These are phyloP conservation scores for Papilio xuthus DNA, from an alignment of 1,140 invertebrate genomes.

Conservation along the genomic window DNA sequence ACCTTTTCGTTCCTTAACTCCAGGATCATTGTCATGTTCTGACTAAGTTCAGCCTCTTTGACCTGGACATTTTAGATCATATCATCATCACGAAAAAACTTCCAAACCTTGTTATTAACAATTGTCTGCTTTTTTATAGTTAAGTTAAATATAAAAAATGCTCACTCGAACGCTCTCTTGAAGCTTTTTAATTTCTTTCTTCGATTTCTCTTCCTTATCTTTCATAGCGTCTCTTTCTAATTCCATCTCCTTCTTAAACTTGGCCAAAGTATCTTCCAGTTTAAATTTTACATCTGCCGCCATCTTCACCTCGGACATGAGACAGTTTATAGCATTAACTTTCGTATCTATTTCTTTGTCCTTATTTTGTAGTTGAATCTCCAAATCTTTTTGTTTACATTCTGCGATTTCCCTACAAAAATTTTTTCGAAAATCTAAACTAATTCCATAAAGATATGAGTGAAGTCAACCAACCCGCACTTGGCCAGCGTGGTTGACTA, in stretches of 20 bases:
- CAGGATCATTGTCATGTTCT: slow-evolving; percentile 58
- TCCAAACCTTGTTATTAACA: too few species aligned
- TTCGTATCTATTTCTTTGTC: slow-evolving; percentile 56
- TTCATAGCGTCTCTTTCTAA: slow-evolving; percentile 44
- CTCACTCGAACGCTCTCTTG: slow-evolving; percentile 49
- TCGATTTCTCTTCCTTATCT: slow-evolving; percentile 49
- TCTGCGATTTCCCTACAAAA: slow-evolving; percentile 36
- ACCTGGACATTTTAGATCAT: slow-evolving; percentile 39
- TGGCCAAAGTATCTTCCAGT: slow-evolving; percentile 50
- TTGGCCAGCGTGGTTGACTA: too few species aligned
- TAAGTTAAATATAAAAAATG: neutral
- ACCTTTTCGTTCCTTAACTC: slow-evolving; percentile 66
- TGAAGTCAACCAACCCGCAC: too few species aligned
- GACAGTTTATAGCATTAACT: slow-evolving; percentile 49
- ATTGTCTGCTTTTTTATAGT: too few species aligned
- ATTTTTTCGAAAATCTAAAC: neutral
- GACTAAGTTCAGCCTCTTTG: slow-evolving; percentile 57
- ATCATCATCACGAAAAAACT: too few species aligned
- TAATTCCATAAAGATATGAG: too few species aligned
- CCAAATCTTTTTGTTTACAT: slow-evolving; percentile 43
- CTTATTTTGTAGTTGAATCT: slow-evolving; percentile 42
- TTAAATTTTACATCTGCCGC: slow-evolving; percentile 49
- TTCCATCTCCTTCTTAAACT: slow-evolving; percentile 50
- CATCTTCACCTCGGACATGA: slow-evolving; percentile 60
- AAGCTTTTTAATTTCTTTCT: slow-evolving; percentile 50